Conservation (phyloP, 2,113 vertebrate species). For the Callipepla squamata region DNA sequence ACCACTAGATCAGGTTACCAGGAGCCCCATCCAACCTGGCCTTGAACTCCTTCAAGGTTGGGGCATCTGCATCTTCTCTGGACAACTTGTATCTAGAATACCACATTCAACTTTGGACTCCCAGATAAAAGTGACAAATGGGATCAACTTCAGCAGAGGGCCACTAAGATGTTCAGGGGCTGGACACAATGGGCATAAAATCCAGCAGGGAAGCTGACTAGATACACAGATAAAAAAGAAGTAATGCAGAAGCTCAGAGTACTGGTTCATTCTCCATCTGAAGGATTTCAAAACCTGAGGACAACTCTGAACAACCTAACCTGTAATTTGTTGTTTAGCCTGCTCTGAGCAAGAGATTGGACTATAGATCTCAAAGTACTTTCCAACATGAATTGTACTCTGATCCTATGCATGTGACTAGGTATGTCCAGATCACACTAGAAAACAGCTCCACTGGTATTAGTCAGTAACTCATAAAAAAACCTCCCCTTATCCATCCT, state of each 20-base stretch:
- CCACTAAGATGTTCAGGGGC: neutral
- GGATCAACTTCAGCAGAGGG: neutral
- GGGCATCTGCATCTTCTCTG: neutral
- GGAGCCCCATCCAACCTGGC: neutral
- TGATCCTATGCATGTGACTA: neutral
- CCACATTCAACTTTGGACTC: neutral
- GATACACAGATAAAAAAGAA: neutral
- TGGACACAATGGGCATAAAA: neutral
- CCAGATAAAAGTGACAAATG: neutral
- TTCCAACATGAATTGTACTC: neutral
- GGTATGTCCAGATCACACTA: neutral
- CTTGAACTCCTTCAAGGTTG: neutral
- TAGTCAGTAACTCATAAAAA: neutral
- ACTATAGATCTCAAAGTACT: neutral
- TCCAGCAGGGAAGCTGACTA: neutral
- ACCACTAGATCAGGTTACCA: neutral
- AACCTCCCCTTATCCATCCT: neutral
- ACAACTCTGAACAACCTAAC: neutral
- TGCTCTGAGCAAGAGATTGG: neutral
- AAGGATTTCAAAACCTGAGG: neutral
- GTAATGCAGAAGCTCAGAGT: neutral
- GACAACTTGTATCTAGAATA: neutral
- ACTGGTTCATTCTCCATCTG: neutral
- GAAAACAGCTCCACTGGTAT: neutral
- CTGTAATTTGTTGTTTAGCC: neutral